Base-by-base conservation (phyloP, 2,797 vertebrate species). In the Lagorchestes hirsutus region DNA sequence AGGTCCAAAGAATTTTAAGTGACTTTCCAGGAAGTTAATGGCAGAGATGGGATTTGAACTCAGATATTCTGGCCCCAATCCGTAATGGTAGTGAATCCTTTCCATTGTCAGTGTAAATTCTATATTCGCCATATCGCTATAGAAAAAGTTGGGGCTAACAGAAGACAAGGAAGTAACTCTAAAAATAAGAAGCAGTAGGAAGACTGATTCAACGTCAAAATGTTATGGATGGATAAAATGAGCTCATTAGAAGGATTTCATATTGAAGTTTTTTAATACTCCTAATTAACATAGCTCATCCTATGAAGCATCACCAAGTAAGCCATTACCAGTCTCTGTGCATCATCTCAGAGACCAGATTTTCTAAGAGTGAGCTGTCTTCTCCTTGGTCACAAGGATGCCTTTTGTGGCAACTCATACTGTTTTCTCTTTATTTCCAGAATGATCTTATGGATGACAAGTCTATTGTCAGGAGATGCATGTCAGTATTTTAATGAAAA, bases 331-430 rank as follows among this genome's bases (percentile, higher is more conserved):
- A 93, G 90, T 92, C 90, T 92, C 95, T 93, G 62, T 4, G 34
- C 95, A 93, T 95, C 55, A 52, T 92, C 92, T 96, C 95, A 96
- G 90, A 96, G 54, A 40, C 34, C 54, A 29, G 46, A 54, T 93
- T 97, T 97, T 59, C 92, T 97, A 94, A 95, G 52, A 96, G 52
- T 92, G 94, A 97, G 95, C 59, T 90, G 34, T 93, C n/a, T 96
- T 91, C 91, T 96, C 55, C 28, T 97, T 92, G 94, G n/a, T 59
- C 82, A 93, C 94, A 95, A 95, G 94, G 59, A 92, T 27, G 90
- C 82, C 95, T 91, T 74, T 95, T 95, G 58, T 54, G 54, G 55
- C 54, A 92, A 95, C 62, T 92, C 40, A 90, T 55, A 96, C 90
- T 90, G 55, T 87, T 95, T 95, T 92, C 58, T 57, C 29, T 95